phyloP scores from a whole-genome alignment of 2,797 vertebrate species.

The Orientallactaga sibirica region DNA sequence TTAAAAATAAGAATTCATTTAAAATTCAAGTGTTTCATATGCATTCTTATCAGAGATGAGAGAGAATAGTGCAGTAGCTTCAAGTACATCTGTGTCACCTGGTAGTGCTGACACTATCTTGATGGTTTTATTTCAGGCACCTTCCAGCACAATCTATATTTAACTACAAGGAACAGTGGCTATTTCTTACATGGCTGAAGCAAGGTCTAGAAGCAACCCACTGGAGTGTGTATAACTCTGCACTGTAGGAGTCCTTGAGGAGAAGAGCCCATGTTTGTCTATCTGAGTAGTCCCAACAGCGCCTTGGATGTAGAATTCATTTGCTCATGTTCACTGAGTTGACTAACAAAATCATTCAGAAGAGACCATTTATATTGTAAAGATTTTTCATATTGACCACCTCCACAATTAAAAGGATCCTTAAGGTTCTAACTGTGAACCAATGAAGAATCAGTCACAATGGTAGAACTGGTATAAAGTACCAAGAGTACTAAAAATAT shows the following conservation, averaged over 20 bases:
- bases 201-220: background rate
- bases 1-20: conserved; percentile 42
- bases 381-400: background rate
- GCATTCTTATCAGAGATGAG: background rate
- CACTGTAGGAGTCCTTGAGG: background rate
- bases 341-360: background rate
- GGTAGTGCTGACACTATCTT: conserved; percentile 8
- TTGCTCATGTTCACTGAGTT: conserved; percentile 10
- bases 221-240: background rate
- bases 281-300: background rate
- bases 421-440: background rate
- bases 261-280: conserved; percentile 37
- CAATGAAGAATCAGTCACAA: background rate
- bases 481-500: background rate
- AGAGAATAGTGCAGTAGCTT: background rate
- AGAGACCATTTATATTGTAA: background rate
- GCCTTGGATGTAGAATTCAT: conserved; percentile 27
- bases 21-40: background rate
- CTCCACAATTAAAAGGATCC: background rate
- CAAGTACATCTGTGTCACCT: conserved; percentile 34
- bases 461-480: background rate
- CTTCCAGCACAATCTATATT: conserved; percentile 41
- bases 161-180: conserved; percentile 46
- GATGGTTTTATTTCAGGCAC: conserved; percentile 59
- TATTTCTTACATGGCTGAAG: conserved; percentile 54